Conservation (phyloP, 92 coral and sea anemone species). For the Actinostola sp. region DNA sequence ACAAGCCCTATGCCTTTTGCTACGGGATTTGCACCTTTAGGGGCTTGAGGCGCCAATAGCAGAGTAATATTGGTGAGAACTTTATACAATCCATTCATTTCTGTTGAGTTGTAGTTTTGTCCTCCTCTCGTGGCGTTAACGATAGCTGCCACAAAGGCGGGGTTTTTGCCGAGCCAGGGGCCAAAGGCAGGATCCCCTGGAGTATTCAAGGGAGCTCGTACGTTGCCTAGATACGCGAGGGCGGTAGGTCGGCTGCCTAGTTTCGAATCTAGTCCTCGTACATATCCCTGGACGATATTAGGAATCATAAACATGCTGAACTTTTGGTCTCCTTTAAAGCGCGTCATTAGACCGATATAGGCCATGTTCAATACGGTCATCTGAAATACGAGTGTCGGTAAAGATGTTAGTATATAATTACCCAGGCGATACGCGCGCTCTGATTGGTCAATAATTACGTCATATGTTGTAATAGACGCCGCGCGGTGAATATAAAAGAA, state of each 20-base stretch:
- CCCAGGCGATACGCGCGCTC: too few species aligned
- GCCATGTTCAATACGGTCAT: constrained; percentile 72
- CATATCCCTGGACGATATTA: constrained; percentile 17
- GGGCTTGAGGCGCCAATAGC: constrained; percentile 47
- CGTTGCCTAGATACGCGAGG: constrained; percentile 49
- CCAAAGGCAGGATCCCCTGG: constrained; percentile 64
- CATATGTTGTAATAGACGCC: too few species aligned
- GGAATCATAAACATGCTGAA: constrained; percentile 66
- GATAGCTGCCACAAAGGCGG: constrained; percentile 8
- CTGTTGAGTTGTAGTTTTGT: constrained; percentile 13
- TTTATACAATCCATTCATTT: constrained; percentile 79
- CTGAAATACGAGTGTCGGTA: constrained; percentile 24
- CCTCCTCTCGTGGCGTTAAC: constrained; percentile 11
- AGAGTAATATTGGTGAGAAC: constrained; percentile 44
- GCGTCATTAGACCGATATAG: constrained; percentile 71
- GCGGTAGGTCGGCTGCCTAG: constrained; percentile 23
- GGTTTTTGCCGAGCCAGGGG: constrained; percentile 54
- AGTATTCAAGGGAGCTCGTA: constrained; percentile 3
- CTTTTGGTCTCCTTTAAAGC: constrained; percentile 42
- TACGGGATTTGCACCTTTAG: constrained; percentile 21
- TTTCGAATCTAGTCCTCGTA: constrained; percentile 16
- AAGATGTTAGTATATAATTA: too few species aligned
- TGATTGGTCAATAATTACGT: too few species aligned
- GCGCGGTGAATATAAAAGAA: too few species aligned
- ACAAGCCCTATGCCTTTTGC: constrained; percentile 42